Evolutionary conservation across 2,113 vertebrate genomes (phyloP), one percentile per base, ranked within the genome.

Genomic region (Rhabdomys dilectus): DNA sequence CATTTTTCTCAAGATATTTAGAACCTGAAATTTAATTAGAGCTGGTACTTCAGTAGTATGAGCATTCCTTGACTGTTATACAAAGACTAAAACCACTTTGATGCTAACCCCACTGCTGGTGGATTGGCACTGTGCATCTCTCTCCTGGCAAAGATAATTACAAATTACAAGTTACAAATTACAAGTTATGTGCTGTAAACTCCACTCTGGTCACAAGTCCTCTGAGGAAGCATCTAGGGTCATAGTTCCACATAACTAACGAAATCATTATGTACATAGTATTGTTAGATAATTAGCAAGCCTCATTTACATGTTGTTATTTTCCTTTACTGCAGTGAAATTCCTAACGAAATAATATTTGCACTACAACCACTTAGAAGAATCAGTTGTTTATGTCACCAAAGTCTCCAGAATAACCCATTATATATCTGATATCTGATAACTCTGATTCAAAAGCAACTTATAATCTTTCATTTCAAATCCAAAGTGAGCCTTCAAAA

Each of bases 401-500:
- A 42, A 15, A 75, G 31, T 51, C 31, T 60, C 73, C 91, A 72
- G 29, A 86, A 78, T 19, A 34, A 48, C 34, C 48, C 19, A 42
- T 72, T 73, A 64, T 15, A 48, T 62, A 89, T 90, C 73, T 66
- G 64, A 75, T 21, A 81, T 39, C 51, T 13, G 29, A 70, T n/a
- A 87, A 87, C 53, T 80, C 48, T 88, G 19, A 89, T 42, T 90
- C 64, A 58, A 81, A 80, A 80, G 31, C 31, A 75, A 81, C 81
- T 89, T 95, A 12, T 3, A 51, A 48, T 90, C 86, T 80, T 78
- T 13, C 45, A 58, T 75, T 80, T 95, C 31, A 94, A 66, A 80
- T 92, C 56, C 16, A 36, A 75, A 89, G n/a, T 22, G n/a, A 56
- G 82, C 72, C 26, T 51, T 78, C 4, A 68, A 62, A 58, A 81